These are phyloP conservation scores for Adela reaumurella DNA, from an alignment of 2,888 invertebrate species.

Conservation along the genomic window DNA sequence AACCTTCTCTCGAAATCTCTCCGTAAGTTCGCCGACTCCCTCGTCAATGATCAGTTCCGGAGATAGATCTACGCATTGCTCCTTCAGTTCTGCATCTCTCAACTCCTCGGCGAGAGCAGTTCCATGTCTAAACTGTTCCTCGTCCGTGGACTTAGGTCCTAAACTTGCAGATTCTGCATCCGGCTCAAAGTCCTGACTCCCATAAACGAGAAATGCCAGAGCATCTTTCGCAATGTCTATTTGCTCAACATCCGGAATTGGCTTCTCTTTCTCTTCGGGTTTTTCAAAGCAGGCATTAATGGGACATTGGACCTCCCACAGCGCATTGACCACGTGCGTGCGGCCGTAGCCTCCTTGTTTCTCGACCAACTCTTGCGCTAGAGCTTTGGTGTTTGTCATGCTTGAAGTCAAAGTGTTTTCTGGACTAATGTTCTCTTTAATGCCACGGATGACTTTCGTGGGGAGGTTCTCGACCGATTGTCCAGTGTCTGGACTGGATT, in stretches of 20 bases:
- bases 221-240: constrained; percentile 45
- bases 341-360: constrained; percentile 22
- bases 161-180: background rate
- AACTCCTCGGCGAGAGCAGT: constrained; percentile 33
- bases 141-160: constrained; percentile 12
- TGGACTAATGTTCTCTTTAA: constrained; percentile 62
- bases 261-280: constrained; percentile 11
- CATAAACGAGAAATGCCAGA: constrained; percentile 35
- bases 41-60: constrained; percentile 43
- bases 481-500: constrained; percentile 34
- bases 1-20: constrained; percentile 27
- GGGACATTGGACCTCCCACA: constrained; percentile 30
- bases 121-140: constrained; percentile 9
- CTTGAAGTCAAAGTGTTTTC: constrained; percentile 54
- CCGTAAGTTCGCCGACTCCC: constrained; percentile 26
- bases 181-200: constrained; percentile 26
- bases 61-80: constrained; percentile 32
- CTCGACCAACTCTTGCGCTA: constrained; percentile 32
- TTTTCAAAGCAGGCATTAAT: too few species aligned
- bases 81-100: constrained; percentile 33
- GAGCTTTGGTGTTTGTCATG: constrained; percentile 35
- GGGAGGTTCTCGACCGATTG: constrained; percentile 49
- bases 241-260: constrained; percentile 16
- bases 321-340: constrained; percentile 19
- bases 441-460: constrained; percentile 52